Evolutionary conservation across 2,797 vertebrate genomes (phyloP), one percentile per base, ranked within the genome.

Genomic region (Galaxias olidus): DNA sequence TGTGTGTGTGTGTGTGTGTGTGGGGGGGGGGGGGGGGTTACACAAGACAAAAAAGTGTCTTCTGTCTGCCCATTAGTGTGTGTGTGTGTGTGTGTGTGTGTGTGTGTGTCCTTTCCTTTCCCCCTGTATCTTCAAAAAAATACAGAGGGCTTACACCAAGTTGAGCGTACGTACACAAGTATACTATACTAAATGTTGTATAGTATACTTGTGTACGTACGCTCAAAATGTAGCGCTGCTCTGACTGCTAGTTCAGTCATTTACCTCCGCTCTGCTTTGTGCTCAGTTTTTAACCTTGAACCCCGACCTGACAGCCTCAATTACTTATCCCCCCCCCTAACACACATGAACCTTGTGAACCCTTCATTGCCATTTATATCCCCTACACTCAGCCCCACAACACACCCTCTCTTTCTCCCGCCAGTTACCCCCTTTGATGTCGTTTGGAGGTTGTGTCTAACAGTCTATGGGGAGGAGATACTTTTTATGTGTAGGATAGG

Each of bases 251-350:
- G 13, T 64, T n/a, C 50, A 40, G 20, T 66, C 50, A 51, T 75
- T 65, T 53, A 65, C 59, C 13, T 30, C 17, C 52, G n/a, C n/a
- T n/a, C 10, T 10, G 17, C 63, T 60, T 74, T 63, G 51, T 65
- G 59, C 67, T 55, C 69, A 67, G n/a, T n/a, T 57, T 66, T 59
- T 84, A 81, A 88, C 89, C 89, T 88, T 88, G 86, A 90, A 85
- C 87, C 84, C 73, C 59, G 66, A 66, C 66, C 61, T 61, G 72
- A 72, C 77, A 70, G 69, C 62, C 66, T 80, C 76, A 77, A 65
- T 81, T 85, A 72, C 63, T 54, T 48, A 14, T 17, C 50, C 43
- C 13, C 20, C 11, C 75, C 71, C 48, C 59, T 20, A 45, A 48
- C 18, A 48, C 53, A 57, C 74, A 77, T 80, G 74, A 87, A 85